Evolutionary conservation across 2,888 invertebrate genomes (phyloP), one percentile per base, ranked within the genome.

Genomic region (Apotomis betuletana): DNA sequence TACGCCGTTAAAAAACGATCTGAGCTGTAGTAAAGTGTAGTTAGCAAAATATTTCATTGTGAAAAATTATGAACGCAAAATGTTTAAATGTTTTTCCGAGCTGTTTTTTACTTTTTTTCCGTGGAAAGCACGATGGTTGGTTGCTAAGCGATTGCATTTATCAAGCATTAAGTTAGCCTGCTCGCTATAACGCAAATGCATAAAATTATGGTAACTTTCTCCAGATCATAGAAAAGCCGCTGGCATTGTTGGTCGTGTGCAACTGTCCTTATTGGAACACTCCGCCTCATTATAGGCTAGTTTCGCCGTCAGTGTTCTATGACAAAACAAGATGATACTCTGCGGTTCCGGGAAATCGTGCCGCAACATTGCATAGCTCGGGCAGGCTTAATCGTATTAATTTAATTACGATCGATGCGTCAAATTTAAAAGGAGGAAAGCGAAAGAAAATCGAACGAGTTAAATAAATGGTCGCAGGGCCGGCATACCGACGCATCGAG

Each of bases 401-500:
- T 61, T 63, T 63, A 54, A 67, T 55, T 62, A 46, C 64, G 38
- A 44, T 46, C 69, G 38, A 68, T 54, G 36, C 52, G 38, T 68
- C 67, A 68, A 63, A 58, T 71, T 57, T 15, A 68, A 63, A 68
- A 68, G 67, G 72, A 72, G 72, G 77, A 77, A 79, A 75, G 74
- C 75, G 74, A 78, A 79, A 78, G 79, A 80, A 77, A 78, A 72
- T 63, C 72, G 74, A 74, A 55, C 75, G 74, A 72, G 77, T 75
- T 77, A 74, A 77, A 75, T 77, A 76, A 75, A 74, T 74, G 76
- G 73, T 55, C 57, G 67, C 65, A 67, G 76, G 64, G 68, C 69
- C 75, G 65, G 77, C 81, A 82, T 81, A 76, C 78, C 79, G 73
- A 77, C 72, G 78, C 80, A 82, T 81, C 78, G 79, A 77, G 79